Conservation (phyloP, 2,113 vertebrate species). For the Takifugu bimaculatus region DNA sequence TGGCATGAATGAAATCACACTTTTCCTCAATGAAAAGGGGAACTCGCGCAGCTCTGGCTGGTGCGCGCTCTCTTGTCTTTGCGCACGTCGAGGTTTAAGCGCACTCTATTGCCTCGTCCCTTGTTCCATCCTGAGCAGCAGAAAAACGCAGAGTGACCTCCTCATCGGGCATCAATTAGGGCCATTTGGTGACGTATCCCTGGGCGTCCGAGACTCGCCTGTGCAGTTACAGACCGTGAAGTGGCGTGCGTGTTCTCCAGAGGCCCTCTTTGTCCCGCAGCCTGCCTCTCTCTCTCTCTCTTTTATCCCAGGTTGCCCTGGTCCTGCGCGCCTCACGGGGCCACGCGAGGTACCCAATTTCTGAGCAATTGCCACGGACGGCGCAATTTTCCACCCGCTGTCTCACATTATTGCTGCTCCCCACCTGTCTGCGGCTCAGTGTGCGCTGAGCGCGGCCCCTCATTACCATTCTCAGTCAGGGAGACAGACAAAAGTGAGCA, state of each 20-base stretch:
- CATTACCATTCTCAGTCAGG: constrained; percentile 22
- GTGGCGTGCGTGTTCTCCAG: constrained; percentile 8
- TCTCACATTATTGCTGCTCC: constrained; percentile 50
- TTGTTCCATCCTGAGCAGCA: constrained; percentile 16
- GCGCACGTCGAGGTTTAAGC: constrained; percentile 45
- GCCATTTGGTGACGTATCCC: constrained; percentile 44
- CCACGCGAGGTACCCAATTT: constrained; percentile 60
- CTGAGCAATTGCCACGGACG: constrained; percentile 67
- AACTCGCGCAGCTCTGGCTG: constrained; percentile 63
- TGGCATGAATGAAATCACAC: constrained; percentile 81
- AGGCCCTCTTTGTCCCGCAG: constrained; percentile 14
- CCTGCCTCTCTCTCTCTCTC: constrained; percentile 38
- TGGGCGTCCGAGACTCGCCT: constrained; percentile 36
- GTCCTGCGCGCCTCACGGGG: constrained; percentile 42
- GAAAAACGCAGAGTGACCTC: constrained; percentile 33
- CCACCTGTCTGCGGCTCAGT: constrained; percentile 51
- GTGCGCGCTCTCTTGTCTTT: constrained; percentile 52
- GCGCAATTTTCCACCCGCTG: constrained; percentile 65
- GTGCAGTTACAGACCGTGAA: constrained; percentile 42
- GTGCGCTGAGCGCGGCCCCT: constrained; percentile 31
- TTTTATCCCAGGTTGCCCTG: constrained; percentile 49
- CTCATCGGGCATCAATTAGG: constrained; percentile 40
- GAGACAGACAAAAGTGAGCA: constrained; percentile 17
- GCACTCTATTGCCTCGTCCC: constrained; percentile 16
- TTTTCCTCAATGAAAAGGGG: constrained; percentile 75